A percentile compares a stretch with the other conserved stretches of the same genome.
Evolutionary conservation across 2,888 invertebrate genomes (phyloP).

Genomic region (Amaurobius ferox): DNA sequence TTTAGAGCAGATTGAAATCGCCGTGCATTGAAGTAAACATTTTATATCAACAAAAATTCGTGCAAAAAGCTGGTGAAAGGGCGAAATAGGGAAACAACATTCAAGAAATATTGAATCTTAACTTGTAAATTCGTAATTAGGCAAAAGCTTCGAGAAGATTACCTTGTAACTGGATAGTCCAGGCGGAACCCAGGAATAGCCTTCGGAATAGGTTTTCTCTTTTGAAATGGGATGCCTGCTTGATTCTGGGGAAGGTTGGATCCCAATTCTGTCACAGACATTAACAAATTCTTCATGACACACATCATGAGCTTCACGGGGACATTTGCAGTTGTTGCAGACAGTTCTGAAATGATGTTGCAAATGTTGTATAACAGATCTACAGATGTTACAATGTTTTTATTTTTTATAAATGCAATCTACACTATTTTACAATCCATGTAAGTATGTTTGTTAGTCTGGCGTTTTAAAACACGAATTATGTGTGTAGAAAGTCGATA

Average conservation of each 20-base stretch:
- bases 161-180: constrained; percentile 81
- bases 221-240: constrained; percentile 79
- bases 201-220: constrained; percentile 81
- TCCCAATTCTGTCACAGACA: constrained; percentile 78
- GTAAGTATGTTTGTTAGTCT: background rate
- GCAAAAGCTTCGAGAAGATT: constrained; percentile 34
- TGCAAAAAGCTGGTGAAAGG: no score
- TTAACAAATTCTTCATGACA: constrained; percentile 89
- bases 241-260: constrained; percentile 76
- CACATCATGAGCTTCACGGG: constrained; percentile 92
- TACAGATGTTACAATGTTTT: no score
- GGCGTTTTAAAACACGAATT: no score
- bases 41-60: no score
- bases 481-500: no score
- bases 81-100: no score
- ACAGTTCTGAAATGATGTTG: constrained; percentile 85
- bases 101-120: no score
- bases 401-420: background rate
- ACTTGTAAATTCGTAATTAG: no score
- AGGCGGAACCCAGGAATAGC: constrained; percentile 87
- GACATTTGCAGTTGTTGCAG: constrained; percentile 94
- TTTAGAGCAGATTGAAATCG: no score
- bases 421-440: background rate
- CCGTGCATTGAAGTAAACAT: no score
- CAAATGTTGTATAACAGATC: background rate